Conservation (phyloP, 2,797 vertebrate species). For the Carduelis carduelis region DNA sequence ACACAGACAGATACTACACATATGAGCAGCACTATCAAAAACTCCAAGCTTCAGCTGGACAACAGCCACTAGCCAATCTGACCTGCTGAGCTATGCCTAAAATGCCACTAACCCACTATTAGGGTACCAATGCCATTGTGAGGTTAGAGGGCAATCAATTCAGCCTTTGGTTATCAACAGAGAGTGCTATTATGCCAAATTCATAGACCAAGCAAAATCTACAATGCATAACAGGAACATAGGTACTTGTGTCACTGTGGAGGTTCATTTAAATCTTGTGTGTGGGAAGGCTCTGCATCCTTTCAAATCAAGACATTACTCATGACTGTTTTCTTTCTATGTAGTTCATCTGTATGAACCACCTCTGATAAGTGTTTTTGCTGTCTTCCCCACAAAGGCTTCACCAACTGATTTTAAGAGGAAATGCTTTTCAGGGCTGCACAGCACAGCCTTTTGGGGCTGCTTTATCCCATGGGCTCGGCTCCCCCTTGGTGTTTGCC, state of each 20-base stretch:
- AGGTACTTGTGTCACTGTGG: neutral
- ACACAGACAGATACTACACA: neutral
- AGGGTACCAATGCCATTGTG: rapidly evolving
- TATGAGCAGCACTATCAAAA: neutral
- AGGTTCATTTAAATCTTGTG: neutral
- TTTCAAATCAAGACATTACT: neutral
- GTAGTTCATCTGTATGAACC: neutral
- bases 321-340: neutral
- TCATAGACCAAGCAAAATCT: neutral
- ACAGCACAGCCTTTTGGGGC: rapidly evolving
- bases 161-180: neutral
- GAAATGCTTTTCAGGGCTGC: neutral
- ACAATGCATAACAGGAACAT: neutral
- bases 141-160: neutral
- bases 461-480: neutral
- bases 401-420: neutral
- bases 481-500: neutral
- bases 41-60: neutral
- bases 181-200: neutral
- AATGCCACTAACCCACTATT: neutral
- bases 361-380: rapidly evolving
- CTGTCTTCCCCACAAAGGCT: neutral
- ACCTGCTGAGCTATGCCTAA: neutral
- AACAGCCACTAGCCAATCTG: neutral
- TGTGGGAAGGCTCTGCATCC: neutral